Percentiles rank a stretch among this genome's conserved stretches.
These are phyloP conservation scores for Aethes cnicana DNA, from an alignment of 2,888 invertebrate species.

Conservation along the genomic window DNA sequence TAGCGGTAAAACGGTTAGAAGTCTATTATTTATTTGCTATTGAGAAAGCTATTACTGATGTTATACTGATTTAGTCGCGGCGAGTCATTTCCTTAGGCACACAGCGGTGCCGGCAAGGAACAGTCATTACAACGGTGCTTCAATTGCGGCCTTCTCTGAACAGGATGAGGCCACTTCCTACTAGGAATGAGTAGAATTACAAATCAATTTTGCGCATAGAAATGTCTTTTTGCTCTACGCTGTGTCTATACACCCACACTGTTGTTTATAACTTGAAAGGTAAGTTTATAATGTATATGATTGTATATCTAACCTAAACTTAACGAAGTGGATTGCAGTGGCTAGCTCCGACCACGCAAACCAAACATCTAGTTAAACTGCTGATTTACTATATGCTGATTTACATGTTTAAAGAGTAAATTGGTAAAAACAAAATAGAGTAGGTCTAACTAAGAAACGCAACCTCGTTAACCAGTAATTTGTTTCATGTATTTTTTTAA, in stretches of 20 bases:
- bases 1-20: constrained; percentile 4
- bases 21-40: constrained; percentile 28
- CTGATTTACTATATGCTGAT: constrained; percentile 13
- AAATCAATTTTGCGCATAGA: constrained; percentile 34
- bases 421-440: constrained; percentile 1
- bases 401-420: constrained; percentile 9
- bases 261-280: no score
- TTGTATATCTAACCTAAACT: constrained; percentile 18
- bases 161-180: constrained; percentile 53
- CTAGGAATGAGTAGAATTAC: constrained; percentile 37
- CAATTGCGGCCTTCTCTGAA: constrained; percentile 55
- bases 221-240: constrained; percentile 18
- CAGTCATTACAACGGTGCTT: constrained; percentile 75
- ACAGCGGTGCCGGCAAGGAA: constrained; percentile 63
- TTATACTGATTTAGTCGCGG: constrained; percentile 66
- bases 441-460: not conserved
- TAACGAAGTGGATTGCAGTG: constrained; percentile 7
- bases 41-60: constrained; percentile 42
- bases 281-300: constrained; percentile 21
- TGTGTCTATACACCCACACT: constrained; percentile 4
- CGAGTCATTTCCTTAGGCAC: constrained; percentile 58
- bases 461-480: not conserved
- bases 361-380: constrained; percentile 15
- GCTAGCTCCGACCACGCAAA: not conserved
- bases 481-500: no score